A percentile compares a stretch with the other conserved stretches of the same genome.
Evolutionary conservation across 2,113 vertebrate species (phyloP).

Genomic region (Ciconia maguari): DNA sequence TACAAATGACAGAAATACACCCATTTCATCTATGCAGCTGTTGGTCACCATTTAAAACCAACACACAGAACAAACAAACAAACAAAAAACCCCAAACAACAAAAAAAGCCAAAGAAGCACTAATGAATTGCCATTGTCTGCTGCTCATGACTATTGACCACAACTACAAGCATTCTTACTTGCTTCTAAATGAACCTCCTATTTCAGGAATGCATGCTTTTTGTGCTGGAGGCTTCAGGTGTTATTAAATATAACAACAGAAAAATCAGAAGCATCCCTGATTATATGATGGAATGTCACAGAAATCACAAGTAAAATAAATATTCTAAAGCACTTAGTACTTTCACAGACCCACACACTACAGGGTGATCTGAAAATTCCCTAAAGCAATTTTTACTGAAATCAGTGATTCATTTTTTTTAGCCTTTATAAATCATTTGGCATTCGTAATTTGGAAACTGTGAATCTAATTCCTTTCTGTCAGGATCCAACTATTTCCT

Average conservation of each 20-base stretch:
- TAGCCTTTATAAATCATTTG: neutral
- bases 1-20: neutral
- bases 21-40: neutral
- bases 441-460: neutral
- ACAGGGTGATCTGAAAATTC: neutral
- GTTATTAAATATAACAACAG: neutral
- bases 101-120: neutral
- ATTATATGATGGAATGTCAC: neutral
- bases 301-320: neutral
- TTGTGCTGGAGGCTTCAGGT: neutral
- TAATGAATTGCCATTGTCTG: neutral
- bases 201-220: neutral
- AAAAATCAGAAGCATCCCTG: neutral
- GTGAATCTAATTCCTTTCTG: neutral
- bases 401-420: neutral
- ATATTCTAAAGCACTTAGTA: neutral
- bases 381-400: neutral
- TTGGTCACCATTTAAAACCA: neutral
- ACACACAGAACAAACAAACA: neutral
- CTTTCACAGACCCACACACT: neutral
- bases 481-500: neutral
- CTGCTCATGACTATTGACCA: neutral
- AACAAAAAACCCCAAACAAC: neutral
- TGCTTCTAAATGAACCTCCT: neutral
- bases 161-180: neutral